Base-by-base conservation (phyloP, 1,140 invertebrate species). In the Drosophila aff. region DNA sequence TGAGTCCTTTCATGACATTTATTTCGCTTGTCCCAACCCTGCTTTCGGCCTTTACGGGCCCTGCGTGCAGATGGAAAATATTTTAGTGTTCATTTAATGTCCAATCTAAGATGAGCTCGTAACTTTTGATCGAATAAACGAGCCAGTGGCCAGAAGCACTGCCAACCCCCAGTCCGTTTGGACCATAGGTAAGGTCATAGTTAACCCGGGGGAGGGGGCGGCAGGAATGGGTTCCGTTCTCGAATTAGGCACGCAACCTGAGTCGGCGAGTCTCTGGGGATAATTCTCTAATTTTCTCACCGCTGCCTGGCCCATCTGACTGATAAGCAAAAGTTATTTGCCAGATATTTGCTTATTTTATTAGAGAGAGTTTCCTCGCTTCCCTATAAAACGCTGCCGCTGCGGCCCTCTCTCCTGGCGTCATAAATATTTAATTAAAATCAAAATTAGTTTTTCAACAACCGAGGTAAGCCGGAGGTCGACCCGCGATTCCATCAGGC, bases 21-120 rank as follows among this genome's bases (percentile, higher is more conserved):
- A 87, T 80, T 91, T 91, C 91, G 81, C 76, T 71, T 90, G 81
- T 90, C 82, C 72, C 59, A 71, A 38, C 60, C 40, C 47, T 53
- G 44, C 62, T 63, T 33, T 31, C 33, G 36, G 28, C 50, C 28
- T 26, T 46, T 61, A 53, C 18, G 38, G 60, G 50, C 77, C 81
- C 83, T 92, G 91, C 91, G 87, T 92, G 91, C 85, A 82, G 76
- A 83, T 86, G 91, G 74, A 81, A 92, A 91, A 92, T 92, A 92
- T 92, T 92, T 92, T 92, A 92, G 87, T 92, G 91, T 86, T 85
- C 91, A 92, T 92, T 92, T 92, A 92, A 92, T 92, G 91, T 91
- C 80, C 91, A 92, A 92, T 92, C 91, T 91, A 86, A 92, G 91
- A 92, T 92, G 91, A 90, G 83, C 87, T 90, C 91, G 91, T 91